Base-by-base conservation (phyloP, 2,113 vertebrate species). In the Fregetta grallaria region DNA sequence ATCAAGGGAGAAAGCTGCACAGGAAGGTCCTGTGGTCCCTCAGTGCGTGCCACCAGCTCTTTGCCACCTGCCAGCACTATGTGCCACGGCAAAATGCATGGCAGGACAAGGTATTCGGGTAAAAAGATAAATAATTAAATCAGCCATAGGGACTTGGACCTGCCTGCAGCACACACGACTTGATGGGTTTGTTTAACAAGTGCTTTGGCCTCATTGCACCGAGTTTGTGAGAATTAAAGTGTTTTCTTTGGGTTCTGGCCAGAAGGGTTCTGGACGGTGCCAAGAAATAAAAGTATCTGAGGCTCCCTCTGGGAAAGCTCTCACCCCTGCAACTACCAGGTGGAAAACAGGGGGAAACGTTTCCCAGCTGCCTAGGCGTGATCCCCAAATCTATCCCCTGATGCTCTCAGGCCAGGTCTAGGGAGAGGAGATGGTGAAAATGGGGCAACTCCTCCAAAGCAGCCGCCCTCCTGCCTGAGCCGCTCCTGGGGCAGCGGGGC, bases 231-330 rank as follows among this genome's bases (percentile, higher is more conserved):
- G 85, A 85, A 75, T 61, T 75, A 5, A 91, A 85, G 40, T 16
- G 82, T 68, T 90, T 72, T 55, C 74, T 38, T 86, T 85, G 95
- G 90, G 85, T 47, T 66, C 38, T 25, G 49, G 70, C 95, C 94
- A 97, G 75, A 27, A 67, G 40, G 22, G 7, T 17, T 27, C 45
- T 16, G 81, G 47, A 8, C 8, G 47, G 26, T 58, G 94, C 92
- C 96, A 91, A 85, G 88, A 68, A 85, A 79, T 72, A 21, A 45
- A 90, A 63, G 13, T 3, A 56, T 23, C 29, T 18, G 90, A 80
- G 40, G 45, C 26, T 79, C 52, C 88, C 53, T 32, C 55, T 30
- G 45, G 82, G 78, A 75, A 72, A 61, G 22, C 59, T 85, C 58
- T 38, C 11, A 7, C 9, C 25, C 38, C 36, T 36, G 29, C 42